Base-by-base conservation (phyloP, 1,140 invertebrate species). In the Diprion similis region DNA sequence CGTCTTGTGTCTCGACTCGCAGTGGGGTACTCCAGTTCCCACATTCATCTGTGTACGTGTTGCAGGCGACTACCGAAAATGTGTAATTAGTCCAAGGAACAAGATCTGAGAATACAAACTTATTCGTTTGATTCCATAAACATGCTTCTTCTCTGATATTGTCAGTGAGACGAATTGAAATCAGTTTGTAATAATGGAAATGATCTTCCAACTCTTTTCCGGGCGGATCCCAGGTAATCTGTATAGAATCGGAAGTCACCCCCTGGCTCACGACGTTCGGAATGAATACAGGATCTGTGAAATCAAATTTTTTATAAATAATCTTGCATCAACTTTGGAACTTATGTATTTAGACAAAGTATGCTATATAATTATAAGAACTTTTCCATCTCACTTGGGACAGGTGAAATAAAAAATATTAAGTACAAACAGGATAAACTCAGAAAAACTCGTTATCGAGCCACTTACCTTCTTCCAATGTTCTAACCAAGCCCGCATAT, bases 1-100 rank as follows among this genome's bases (percentile, higher is more conserved):
- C 94, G 84, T 96, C 95, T 86, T 95, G 90, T 8, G 95, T 96
- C 8, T 92, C 94, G 1, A 93, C 94, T 81, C 94, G 92, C 65
- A 94, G 92, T 75, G 91, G 89, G 18, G 90, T 86, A 1, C 94
- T 95, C 92, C 92, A 94, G 18, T 92, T 90, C 8, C 94, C 93
- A 84, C 95, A 96, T 66, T 89, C 86, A 70, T 90, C 90, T 2
- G 92, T 95, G 78, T 92, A 93, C 81, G 95, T 92, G 75, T 91
- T 95, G 82, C 94, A 96, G 10, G 94, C 94, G 48, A 91, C 85
- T 76, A 94, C 92, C 88, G 91, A 92, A 83, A 95, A 95, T 73
- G 91, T 89, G 80, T 96, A 96, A 69, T 91, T 93, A 18, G 93
- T 95, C 2, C 93, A 92, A 0, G 94, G 92, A 78, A 93, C 90